phyloP scores from a whole-genome alignment of 2,113 vertebrate species.

The Pycnonotus jocosus region DNA sequence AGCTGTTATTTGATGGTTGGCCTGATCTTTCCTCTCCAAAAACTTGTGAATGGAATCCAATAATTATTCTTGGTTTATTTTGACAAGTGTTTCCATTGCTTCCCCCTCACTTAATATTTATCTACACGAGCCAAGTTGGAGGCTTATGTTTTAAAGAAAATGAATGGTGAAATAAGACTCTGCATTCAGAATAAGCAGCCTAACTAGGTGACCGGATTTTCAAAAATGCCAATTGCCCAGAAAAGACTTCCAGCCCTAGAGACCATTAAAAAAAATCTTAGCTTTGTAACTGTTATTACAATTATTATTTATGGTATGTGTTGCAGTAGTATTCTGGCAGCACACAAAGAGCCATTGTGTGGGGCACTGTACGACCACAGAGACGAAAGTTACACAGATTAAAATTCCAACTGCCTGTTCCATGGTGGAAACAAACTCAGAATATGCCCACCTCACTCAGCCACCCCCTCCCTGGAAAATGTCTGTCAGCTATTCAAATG shows the following conservation, averaged over 20 bases:
- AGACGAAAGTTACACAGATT: not conserved
- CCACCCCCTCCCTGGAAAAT: not conserved
- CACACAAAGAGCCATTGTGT: not conserved
- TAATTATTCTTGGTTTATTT: constrained; percentile 53
- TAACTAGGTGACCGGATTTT: constrained; percentile 26
- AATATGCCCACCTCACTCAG: not conserved
- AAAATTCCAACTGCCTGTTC: constrained; percentile 24
- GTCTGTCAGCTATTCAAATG: not conserved
- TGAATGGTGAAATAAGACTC: constrained; percentile 24
- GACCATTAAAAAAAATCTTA: not conserved
- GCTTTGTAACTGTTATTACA: constrained; percentile 37
- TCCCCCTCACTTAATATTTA: constrained; percentile 38
- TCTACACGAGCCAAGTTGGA: constrained; percentile 28
- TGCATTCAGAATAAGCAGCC: constrained; percentile 4
- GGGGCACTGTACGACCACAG: not conserved
- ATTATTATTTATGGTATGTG: constrained; percentile 30
- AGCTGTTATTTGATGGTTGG: not conserved
- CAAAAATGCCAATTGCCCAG: constrained; percentile 24
- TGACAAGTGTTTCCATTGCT: constrained; percentile 50
- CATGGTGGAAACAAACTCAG: not conserved
- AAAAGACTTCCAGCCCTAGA: constrained; percentile 24
- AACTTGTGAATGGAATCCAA: constrained; percentile 43
- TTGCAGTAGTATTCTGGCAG: not conserved
- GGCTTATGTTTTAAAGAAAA: constrained; percentile 44
- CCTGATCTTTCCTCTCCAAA: constrained; percentile 24